Conservation (phyloP, 1,140 invertebrate genomes). For the Drosophila kanapiae region DNA sequence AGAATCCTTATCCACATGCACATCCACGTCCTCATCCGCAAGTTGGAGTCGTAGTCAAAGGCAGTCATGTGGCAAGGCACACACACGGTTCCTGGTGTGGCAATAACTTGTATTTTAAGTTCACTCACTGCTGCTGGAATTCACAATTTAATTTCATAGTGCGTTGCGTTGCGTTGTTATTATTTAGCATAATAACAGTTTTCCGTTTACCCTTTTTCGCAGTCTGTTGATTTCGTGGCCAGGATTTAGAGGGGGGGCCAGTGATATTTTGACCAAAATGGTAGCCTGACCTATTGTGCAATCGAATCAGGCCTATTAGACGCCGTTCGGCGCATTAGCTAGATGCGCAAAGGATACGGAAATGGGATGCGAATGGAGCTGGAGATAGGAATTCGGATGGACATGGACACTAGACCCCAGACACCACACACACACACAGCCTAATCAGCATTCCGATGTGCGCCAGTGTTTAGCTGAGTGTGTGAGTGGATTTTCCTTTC, state of each 20-base stretch:
- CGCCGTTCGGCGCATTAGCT: slow-evolving; percentile 24
- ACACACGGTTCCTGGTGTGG: slow-evolving; percentile 35
- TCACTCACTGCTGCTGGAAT: slow-evolving; percentile 82
- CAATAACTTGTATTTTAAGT: slow-evolving; percentile 84
- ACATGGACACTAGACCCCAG: slow-evolving; percentile 3
- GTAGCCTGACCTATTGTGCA: slow-evolving; percentile 42
- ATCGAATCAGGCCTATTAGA: slow-evolving; percentile 52
- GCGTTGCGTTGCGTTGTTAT: slow-evolving; percentile 83
- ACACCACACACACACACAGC: slow-evolving; percentile 24
- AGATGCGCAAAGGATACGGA: slow-evolving; percentile 7
- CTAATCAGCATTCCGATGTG: slow-evolving; percentile 44
- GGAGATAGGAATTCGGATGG: neutral
- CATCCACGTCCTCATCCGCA: slow-evolving; percentile 8
- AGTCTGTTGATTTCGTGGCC: slow-evolving; percentile 21
- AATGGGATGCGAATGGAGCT: neutral
- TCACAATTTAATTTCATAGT: slow-evolving; percentile 83
- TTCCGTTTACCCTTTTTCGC: slow-evolving; percentile 28
- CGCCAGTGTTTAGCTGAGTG: slow-evolving; percentile 27
- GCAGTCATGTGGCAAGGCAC: slow-evolving; percentile 77
- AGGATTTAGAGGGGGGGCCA: neutral
- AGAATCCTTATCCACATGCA: slow-evolving; percentile 1
- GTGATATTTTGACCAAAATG: slow-evolving; percentile 1
- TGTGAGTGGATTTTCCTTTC: slow-evolving; percentile 37
- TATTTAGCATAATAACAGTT: slow-evolving; percentile 83
- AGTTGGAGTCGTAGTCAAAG: slow-evolving; percentile 55